A percentile compares a stretch with the other conserved stretches of the same genome.
phyloP scores from a whole-genome alignment of 2,888 invertebrate species.

The Drosophila mulleri region DNA sequence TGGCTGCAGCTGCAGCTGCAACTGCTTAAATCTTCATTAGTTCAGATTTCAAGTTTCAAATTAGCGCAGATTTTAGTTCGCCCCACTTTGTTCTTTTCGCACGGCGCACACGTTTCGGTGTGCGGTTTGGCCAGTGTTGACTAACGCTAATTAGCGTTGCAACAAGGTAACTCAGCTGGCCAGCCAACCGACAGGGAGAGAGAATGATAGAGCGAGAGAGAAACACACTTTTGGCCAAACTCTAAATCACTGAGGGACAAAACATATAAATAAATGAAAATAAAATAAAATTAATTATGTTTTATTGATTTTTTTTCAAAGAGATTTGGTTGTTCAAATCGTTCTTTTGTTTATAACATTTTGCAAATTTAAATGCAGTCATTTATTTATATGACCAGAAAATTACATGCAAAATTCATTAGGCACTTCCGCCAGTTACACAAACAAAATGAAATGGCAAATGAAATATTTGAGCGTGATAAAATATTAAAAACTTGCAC shows the following conservation, averaged over 20 bases:
- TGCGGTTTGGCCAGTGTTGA: constrained; percentile 52
- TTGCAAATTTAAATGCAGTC: not conserved
- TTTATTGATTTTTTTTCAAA: constrained; percentile 7
- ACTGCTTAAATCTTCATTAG: constrained; percentile 71
- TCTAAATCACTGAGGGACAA: not conserved
- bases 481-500: constrained; percentile 31
- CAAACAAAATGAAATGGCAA: constrained; percentile 12
- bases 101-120: constrained; percentile 48
- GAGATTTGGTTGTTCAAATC: not conserved
- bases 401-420: constrained; percentile 33
- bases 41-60: constrained; percentile 63
- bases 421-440: constrained; percentile 14
- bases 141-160: constrained; percentile 51
- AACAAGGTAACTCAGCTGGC: not conserved
- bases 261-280: constrained; percentile 11
- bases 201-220: not conserved
- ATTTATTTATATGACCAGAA: constrained; percentile 11
- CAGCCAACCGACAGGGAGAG: not conserved
- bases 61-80: constrained; percentile 39
- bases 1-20: constrained; percentile 40
- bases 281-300: not conserved
- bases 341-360: not conserved
- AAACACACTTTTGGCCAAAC: not conserved
- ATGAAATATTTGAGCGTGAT: constrained; percentile 17
- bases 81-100: constrained; percentile 30